Evolutionary conservation across 2,113 vertebrate genomes (phyloP), one percentile per base, ranked within the genome.

Genomic region (Oncorhynchus gorbuscha): DNA sequence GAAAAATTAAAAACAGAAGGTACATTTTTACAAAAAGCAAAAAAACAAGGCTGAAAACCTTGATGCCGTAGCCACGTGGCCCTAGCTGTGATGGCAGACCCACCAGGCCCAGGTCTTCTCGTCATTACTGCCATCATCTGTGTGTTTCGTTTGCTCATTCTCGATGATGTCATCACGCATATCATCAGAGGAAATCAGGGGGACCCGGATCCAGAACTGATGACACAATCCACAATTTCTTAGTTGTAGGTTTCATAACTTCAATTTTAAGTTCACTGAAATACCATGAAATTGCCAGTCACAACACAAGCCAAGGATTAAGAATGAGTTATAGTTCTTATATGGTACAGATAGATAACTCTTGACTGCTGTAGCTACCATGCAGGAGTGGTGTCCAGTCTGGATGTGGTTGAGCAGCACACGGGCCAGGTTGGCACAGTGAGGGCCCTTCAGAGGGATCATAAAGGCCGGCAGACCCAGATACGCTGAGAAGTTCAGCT

Each of bases 401-500:
- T 96, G 94, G 85, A 97, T 94, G 89, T 98, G 96, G 85, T 95
- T 96, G 30, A 96, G 93, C 87, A 98, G 91, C 79, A 96, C 76
- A 2, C 95, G 93, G 24, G 96, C 95, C 74, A 98, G 81, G 84
- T 98, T 98, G 85, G 95, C 95, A 87, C 93, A 94, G 78, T 93
- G 86, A 16, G 90, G 85, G 24, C 95, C 93, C 72, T 74, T 94
- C 77, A 98, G 71, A 1, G 95, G 93, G 18, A 98, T 79, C 84
- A 98, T 94, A 77, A 98, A 95, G 22, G 96, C 96, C 3, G 96
- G 96, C 76, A 98, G 93, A 32, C 96, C 96, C 77, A 98, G 90
- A 88, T 98, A 98, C 2, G 96, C 95, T 12, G 96, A 95, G 83
- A 97, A 97, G 89, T 97, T 95, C 73, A 98, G 87, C 87, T 98